Conservation (phyloP, 1,140 invertebrate species). For the Bombus haemorrhoidalis region DNA sequence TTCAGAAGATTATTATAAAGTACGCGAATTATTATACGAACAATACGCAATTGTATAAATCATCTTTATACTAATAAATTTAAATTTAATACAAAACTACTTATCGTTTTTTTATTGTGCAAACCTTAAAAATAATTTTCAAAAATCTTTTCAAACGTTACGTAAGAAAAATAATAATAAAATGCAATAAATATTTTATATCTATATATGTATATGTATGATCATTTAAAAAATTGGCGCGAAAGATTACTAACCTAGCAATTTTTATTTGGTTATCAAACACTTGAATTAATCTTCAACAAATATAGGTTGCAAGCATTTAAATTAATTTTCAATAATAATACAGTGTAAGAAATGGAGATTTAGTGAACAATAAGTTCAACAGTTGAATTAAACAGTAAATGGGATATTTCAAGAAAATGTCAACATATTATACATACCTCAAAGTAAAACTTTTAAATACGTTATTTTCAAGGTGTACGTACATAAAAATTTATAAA, state of each 20-base stretch:
- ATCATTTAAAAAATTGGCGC: slow-evolving; percentile 28
- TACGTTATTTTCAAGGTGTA: background rate
- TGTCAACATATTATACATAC: background rate
- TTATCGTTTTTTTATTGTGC: background rate
- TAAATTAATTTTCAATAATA: background rate
- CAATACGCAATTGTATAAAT: slow-evolving; percentile 98
- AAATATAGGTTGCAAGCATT: background rate
- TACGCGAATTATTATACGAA: slow-evolving; percentile 96
- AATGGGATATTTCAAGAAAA: background rate
- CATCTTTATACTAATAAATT: slow-evolving; percentile 39
- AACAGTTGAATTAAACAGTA: background rate
- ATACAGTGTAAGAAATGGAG: background rate
- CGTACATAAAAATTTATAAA: background rate
- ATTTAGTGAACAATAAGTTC: background rate
- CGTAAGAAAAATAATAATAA: no score
- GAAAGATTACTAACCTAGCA: slow-evolving; percentile 15
- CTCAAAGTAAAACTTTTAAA: background rate
- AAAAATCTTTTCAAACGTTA: no score
- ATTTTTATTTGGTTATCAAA: background rate
- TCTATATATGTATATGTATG: background rate
- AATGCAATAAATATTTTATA: background rate
- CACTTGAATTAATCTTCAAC: background rate
- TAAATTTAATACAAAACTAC: slow-evolving; percentile 41
- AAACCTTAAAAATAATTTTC: background rate
- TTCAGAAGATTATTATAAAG: slow-evolving; percentile 97